A percentile compares a stretch with the other conserved stretches of the same genome.
These are phyloP conservation scores for Athalia cordata DNA, from an alignment of 2,888 invertebrate genomes.

Conservation along the genomic window DNA sequence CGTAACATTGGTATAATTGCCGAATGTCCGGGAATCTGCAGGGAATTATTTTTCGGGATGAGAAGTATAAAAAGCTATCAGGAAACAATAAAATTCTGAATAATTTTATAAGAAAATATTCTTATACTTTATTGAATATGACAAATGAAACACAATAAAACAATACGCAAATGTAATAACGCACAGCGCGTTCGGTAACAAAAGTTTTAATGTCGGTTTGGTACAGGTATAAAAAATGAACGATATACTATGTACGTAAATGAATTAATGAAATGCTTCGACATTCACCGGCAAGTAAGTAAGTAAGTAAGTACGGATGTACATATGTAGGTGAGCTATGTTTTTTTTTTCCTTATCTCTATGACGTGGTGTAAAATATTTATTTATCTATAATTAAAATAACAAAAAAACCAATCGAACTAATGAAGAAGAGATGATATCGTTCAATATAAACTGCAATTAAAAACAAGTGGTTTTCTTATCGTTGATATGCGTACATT, in stretches of 20 bases:
- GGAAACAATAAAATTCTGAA: neutral
- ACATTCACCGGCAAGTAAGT: neutral
- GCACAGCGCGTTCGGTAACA: neutral
- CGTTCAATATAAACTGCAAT: neutral
- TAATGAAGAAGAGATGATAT: neutral
- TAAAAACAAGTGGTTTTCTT: constrained; percentile 1
- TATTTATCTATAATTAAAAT: neutral
- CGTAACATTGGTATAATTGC: neutral
- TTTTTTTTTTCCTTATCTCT: neutral
- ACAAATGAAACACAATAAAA: neutral
- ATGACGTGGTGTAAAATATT: neutral
- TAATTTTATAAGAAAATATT: constrained; percentile 10
- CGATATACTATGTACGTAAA: neutral
- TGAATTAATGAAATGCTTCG: neutral
- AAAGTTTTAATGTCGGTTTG: neutral
- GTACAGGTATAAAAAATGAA: neutral
- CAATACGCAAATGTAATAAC: neutral
- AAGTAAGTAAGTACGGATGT: neutral
- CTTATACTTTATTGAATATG: constrained; percentile 15
- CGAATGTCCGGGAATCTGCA: no score
- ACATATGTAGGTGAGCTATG: neutral
- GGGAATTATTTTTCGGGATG: no score
- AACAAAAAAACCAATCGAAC: neutral
- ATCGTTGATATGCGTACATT: constrained; percentile 18
- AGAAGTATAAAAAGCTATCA: no score